Evolutionary conservation across 2,888 invertebrate species (phyloP).

Genomic region (Dicranocentrus wangi): DNA sequence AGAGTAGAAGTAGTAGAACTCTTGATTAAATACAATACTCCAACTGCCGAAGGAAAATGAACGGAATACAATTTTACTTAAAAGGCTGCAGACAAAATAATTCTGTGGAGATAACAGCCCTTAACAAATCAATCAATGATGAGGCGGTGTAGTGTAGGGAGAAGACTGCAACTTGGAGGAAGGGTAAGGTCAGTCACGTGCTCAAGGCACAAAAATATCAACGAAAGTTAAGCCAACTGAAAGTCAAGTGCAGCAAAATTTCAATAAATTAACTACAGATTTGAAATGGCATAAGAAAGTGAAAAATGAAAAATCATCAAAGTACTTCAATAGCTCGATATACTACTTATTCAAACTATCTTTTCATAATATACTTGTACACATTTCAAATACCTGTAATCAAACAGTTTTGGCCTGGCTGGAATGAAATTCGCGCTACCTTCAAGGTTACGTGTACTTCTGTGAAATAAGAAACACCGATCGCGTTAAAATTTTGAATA

Average conservation of each 20-base stretch:
- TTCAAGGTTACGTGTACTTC: too few relatives aligned
- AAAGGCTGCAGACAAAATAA: constrained; percentile 22
- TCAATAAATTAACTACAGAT: constrained; percentile 37
- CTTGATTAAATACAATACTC: constrained; percentile 18
- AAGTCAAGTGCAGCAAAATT: constrained; percentile 54
- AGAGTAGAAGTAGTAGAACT: constrained; percentile 35
- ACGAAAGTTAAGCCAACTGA: constrained; percentile 56
- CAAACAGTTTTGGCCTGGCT: background rate
- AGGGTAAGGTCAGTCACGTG: constrained; percentile 49
- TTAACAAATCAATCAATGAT: constrained; percentile 33
- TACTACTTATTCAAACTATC: too few relatives aligned
- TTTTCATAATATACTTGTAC: background rate
- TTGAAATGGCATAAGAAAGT: constrained; percentile 24
- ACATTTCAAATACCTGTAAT: background rate
- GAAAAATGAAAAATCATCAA: constrained; percentile 1
- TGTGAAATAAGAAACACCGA: too few relatives aligned
- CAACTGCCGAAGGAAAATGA: constrained; percentile 34
- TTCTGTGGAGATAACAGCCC: constrained; percentile 22
- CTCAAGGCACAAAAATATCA: constrained; percentile 51
- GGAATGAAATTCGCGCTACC: background rate
- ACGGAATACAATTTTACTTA: constrained; percentile 21
- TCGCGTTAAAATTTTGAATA: too few relatives aligned
- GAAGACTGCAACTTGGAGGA: constrained; percentile 36
- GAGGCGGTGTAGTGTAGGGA: constrained; percentile 35
- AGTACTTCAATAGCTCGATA: constrained; percentile 1